Evolutionary conservation across 2,888 invertebrate genomes (phyloP).

Genomic region (Drosophila neotestacea): DNA sequence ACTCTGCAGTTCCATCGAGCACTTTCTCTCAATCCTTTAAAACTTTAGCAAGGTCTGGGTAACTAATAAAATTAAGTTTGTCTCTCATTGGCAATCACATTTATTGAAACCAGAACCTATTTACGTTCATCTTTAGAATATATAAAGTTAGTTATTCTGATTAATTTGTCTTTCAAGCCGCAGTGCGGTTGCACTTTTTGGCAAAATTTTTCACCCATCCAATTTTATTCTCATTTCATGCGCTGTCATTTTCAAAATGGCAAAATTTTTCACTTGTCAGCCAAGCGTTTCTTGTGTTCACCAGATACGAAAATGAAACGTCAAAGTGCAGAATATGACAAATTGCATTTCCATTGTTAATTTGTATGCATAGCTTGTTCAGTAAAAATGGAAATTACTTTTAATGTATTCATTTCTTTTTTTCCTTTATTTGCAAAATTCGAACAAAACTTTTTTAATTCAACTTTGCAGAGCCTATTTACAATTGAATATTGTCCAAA

Average conservation of each 20-base stretch:
- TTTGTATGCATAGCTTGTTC: constrained; percentile 54
- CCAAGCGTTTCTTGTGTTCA: constrained; percentile 28
- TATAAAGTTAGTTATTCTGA: constrained; percentile 20
- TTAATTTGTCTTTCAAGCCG: constrained; percentile 42
- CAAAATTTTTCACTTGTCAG: constrained; percentile 46
- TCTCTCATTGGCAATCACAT: background rate
- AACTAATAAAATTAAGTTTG: constrained; percentile 10
- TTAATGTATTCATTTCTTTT: constrained; percentile 29
- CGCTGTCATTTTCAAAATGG: constrained; percentile 48
- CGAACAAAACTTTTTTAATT: constrained; percentile 46
- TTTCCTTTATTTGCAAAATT: constrained; percentile 5
- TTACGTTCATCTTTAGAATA: background rate
- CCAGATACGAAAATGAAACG: constrained; percentile 63
- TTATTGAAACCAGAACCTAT: background rate
- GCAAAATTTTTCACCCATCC: background rate
- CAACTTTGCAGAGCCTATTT: constrained; percentile 34
- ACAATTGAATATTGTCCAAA: constrained; percentile 33
- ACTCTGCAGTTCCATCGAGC: constrained; percentile 14
- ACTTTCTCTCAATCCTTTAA: background rate
- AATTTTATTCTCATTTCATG: constrained; percentile 41
- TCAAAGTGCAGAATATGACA: constrained; percentile 66
- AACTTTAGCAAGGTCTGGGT: constrained; percentile 9
- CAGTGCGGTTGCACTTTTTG: constrained; percentile 39
- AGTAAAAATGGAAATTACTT: constrained; percentile 45
- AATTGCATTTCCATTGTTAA: constrained; percentile 73